Percentiles rank a stretch among this genome's conserved stretches.
phyloP scores from a whole-genome alignment of 2,113 vertebrate genomes.

The Nanger granti region DNA sequence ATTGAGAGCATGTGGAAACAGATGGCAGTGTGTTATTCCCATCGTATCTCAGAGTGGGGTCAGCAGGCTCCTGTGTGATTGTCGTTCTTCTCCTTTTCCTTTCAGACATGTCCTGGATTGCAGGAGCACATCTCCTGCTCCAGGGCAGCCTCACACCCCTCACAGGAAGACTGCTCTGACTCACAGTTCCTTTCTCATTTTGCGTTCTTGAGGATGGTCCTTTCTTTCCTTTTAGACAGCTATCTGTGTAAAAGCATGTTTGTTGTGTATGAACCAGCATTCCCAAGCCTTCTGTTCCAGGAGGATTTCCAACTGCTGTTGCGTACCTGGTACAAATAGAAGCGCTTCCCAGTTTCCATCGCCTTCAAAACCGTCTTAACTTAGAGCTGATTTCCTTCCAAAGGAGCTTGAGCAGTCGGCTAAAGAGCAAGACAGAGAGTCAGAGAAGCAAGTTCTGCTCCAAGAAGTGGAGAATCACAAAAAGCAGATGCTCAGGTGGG shows the following conservation, averaged over 20 bases:
- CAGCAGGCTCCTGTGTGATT: not conserved
- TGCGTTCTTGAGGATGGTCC: not conserved
- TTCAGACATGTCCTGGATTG: not conserved
- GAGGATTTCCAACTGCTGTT: not conserved
- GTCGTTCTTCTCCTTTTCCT: not conserved
- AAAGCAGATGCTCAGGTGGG: constrained; percentile 95
- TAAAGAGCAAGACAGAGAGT: constrained; percentile 94
- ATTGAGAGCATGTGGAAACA: not conserved
- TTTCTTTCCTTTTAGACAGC: not conserved
- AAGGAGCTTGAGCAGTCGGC: constrained; percentile 95
- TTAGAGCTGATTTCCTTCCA: not conserved
- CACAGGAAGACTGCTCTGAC: not conserved
- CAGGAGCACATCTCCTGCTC: too few species aligned
- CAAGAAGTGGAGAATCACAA: constrained; percentile 90
- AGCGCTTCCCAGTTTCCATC: not conserved
- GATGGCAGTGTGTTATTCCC: not conserved
- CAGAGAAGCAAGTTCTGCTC: constrained; percentile 87
- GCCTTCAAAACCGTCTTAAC: constrained; percentile 10
- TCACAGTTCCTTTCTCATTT: not conserved
- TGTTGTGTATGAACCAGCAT: not conserved
- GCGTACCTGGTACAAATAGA: not conserved
- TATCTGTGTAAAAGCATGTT: not conserved
- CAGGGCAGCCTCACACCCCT: not conserved
- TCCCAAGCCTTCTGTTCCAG: not conserved
- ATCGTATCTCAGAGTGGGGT: not conserved